Percentiles rank a stretch among this genome's conserved stretches.
Evolutionary conservation across 2,113 vertebrate species (phyloP).

Genomic region (Leiothrix lutea): DNA sequence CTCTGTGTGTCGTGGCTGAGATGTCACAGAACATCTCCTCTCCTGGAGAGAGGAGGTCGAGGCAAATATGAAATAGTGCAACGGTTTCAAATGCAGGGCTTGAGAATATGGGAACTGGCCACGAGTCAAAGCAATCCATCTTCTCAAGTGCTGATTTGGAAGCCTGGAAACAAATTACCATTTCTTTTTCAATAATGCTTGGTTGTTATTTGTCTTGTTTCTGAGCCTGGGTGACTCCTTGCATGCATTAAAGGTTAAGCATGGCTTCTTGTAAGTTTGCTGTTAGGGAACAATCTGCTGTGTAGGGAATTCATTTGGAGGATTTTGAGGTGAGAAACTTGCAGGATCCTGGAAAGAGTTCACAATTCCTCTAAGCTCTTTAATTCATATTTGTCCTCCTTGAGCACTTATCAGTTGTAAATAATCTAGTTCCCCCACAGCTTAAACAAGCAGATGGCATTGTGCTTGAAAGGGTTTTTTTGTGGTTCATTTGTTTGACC

Average conservation of each 20-base stretch:
- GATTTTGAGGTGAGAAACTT: slow-evolving; percentile 14
- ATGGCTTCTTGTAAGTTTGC: not conserved
- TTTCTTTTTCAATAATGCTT: not conserved
- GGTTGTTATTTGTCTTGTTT: not conserved
- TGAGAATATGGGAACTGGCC: not conserved
- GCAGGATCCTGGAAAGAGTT: slow-evolving; percentile 3
- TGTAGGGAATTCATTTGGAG: slow-evolving; percentile 9
- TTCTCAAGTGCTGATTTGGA: not conserved
- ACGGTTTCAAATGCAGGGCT: not conserved
- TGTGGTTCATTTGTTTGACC: not conserved
- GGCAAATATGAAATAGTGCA: not conserved
- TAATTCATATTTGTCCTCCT: slow-evolving; percentile 34
- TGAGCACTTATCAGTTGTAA: not conserved
- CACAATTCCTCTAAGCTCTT: not conserved
- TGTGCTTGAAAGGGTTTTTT: not conserved
- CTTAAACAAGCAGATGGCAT: not conserved
- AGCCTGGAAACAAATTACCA: not conserved
- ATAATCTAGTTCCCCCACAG: not conserved
- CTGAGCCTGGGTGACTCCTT: not conserved
- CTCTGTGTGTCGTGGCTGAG: accelerated
- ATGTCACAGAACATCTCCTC: not conserved
- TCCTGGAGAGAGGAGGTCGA: not conserved
- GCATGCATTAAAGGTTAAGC: not conserved
- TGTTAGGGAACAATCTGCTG: not conserved
- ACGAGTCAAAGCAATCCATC: not conserved